phyloP scores from a whole-genome alignment of 2,888 invertebrate genomes.

The Pterobdella sp. region DNA sequence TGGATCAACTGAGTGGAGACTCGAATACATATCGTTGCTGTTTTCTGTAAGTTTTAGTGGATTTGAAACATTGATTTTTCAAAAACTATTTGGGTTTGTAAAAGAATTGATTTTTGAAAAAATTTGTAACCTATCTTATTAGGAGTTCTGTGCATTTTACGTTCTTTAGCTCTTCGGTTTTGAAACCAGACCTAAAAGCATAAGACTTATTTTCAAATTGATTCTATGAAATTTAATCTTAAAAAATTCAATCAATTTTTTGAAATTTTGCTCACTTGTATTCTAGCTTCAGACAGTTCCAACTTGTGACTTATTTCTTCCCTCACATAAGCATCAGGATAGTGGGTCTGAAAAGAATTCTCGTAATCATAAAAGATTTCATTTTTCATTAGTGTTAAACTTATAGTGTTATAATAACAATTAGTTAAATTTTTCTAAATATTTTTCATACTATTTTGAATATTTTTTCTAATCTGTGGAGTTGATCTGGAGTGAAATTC shows the following conservation, averaged over 20 bases:
- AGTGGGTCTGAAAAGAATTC: constrained; percentile 74
- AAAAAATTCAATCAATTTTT: background rate
- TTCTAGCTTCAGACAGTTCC: constrained; percentile 83
- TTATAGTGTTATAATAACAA: no score
- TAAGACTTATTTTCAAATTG: background rate
- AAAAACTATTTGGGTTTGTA: background rate
- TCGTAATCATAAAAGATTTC: no score
- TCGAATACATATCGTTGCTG: no score
- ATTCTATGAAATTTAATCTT: background rate
- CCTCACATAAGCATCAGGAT: constrained; percentile 88
- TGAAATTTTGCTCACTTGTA: constrained; percentile 63
- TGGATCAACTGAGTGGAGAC: no score
- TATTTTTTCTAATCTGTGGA: constrained; percentile 81
- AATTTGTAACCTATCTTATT: background rate
- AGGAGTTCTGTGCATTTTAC: constrained; percentile 1
- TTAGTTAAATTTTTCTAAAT: constrained; percentile 2
- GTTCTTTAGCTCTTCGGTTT: constrained; percentile 10
- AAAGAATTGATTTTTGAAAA: background rate
- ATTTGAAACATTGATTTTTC: background rate
- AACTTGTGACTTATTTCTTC: constrained; percentile 86
- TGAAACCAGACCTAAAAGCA: constrained; percentile 3
- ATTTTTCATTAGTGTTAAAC: no score
- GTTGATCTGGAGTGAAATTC: constrained; percentile 87
- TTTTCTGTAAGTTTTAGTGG: no score
- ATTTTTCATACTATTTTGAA: constrained; percentile 56